Evolutionary conservation across 2,113 vertebrate genomes (phyloP).

Genomic region (Oenanthe melanoleuca): DNA sequence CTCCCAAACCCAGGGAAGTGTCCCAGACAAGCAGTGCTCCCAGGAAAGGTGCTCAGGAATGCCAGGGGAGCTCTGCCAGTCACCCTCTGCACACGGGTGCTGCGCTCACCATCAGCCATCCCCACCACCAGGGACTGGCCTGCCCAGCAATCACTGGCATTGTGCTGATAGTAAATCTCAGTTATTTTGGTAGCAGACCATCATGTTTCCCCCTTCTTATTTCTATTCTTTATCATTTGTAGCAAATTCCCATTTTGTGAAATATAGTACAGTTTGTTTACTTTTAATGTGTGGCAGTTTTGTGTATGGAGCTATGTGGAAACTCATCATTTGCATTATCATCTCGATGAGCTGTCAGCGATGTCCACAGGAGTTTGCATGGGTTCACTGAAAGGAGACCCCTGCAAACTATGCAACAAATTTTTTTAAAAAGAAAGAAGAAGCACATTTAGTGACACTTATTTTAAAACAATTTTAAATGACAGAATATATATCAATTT

Average conservation of each 20-base stretch:
- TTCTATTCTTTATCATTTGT: background rate
- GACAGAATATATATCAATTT: background rate
- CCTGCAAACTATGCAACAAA: background rate
- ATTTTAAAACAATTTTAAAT: background rate
- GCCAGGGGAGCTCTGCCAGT: fast-evolving
- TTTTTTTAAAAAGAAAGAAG: background rate
- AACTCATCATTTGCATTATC: background rate
- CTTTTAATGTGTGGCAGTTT: background rate
- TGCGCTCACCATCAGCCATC: fast-evolving
- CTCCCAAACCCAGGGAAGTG: background rate
- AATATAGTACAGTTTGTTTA: background rate
- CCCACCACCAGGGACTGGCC: background rate
- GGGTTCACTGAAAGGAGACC: background rate
- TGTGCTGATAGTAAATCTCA: background rate
- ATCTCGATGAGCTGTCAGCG: background rate
- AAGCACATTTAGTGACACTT: background rate
- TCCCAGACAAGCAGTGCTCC: background rate
- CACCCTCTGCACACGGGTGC: fast-evolving
- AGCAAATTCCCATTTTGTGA: background rate
- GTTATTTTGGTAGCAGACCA: background rate
- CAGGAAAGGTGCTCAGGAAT: background rate
- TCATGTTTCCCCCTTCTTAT: background rate
- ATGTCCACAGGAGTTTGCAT: background rate
- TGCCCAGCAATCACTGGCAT: fast-evolving
- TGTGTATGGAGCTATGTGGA: background rate